Percentiles rank a stretch among this genome's conserved stretches.
Evolutionary conservation across 2,888 invertebrate genomes (phyloP).

Genomic region (Agriopis marginaria): DNA sequence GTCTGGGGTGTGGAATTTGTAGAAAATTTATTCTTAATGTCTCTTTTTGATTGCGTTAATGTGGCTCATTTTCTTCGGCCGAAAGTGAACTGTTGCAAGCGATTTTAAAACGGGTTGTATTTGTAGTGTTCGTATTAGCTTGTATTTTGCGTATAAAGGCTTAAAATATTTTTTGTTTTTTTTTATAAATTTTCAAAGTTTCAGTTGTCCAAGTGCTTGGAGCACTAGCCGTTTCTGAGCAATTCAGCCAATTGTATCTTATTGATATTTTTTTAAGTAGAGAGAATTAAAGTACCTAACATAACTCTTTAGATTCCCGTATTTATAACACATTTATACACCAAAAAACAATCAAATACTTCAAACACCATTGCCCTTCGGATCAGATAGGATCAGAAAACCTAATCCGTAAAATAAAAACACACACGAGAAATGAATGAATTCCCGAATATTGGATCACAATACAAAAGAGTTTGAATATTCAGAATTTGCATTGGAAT

Average conservation of each 20-base stretch:
- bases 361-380: not conserved
- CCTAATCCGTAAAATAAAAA: conserved; percentile 9
- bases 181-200: too few species aligned
- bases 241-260: too few species aligned
- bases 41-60: conserved; percentile 56
- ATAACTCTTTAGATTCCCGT: too few species aligned
- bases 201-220: too few species aligned
- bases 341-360: not conserved
- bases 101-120: conserved; percentile 48
- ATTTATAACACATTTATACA: too few species aligned
- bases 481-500: conserved; percentile 39
- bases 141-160: too few species aligned
- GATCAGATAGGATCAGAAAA: not conserved
- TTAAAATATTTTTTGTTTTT: too few species aligned
- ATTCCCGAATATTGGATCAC: conserved; percentile 32
- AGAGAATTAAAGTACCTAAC: too few species aligned
- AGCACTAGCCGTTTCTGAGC: too few species aligned
- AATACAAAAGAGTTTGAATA: conserved; percentile 33
- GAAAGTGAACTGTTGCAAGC: conserved; percentile 65
- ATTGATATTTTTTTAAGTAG: too few species aligned
- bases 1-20: conserved; percentile 23
- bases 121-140: too few species aligned
- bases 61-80: conserved; percentile 63
- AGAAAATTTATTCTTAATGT: conserved; percentile 54
- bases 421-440: conserved; percentile 27